Evolutionary conservation across 2,888 invertebrate genomes (phyloP).

Genomic region (Leucozona laternaria): DNA sequence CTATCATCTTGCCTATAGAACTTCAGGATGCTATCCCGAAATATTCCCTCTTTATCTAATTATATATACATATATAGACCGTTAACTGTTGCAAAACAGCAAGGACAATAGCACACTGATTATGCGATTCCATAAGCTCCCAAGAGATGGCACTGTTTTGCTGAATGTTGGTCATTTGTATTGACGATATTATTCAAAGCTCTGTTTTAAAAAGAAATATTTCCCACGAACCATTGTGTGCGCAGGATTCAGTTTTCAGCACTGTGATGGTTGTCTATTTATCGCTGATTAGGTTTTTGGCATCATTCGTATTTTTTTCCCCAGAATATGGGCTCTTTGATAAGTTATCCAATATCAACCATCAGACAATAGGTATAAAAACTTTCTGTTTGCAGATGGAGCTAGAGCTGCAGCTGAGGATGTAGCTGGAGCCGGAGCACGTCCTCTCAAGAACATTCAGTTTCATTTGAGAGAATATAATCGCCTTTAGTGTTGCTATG

Average conservation of each 20-base stretch:
- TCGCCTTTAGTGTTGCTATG: slow-evolving; percentile 50
- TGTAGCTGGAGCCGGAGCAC: background rate
- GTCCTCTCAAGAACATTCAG: slow-evolving; percentile 45
- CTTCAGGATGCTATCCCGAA: slow-evolving; percentile 75
- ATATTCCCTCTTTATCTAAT: slow-evolving; percentile 62
- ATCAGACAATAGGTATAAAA: slow-evolving; percentile 54
- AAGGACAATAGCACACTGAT: slow-evolving; percentile 62
- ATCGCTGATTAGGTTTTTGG: slow-evolving; percentile 42
- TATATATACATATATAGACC: slow-evolving; percentile 25
- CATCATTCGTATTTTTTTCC: slow-evolving; percentile 34
- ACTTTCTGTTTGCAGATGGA: slow-evolving; percentile 1
- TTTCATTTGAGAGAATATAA: slow-evolving; percentile 48
- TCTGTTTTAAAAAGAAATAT: background rate
- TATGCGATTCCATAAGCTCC: slow-evolving; percentile 36
- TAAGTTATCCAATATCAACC: slow-evolving; percentile 12
- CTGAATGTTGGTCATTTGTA: slow-evolving; percentile 37
- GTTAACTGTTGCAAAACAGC: slow-evolving; percentile 60
- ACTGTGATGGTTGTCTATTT: slow-evolving; percentile 34
- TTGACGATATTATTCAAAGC: slow-evolving; percentile 48
- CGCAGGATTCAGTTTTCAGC: slow-evolving; percentile 35
- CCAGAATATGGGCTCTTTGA: background rate
- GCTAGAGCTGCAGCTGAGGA: background rate
- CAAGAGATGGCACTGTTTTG: slow-evolving; percentile 54
- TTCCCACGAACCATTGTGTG: slow-evolving; percentile 34
- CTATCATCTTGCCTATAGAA: slow-evolving; percentile 38